A percentile compares a stretch with the other conserved stretches of the same genome.
Evolutionary conservation across 2,113 vertebrate species (phyloP).

Genomic region (Crotalus viridis): DNA sequence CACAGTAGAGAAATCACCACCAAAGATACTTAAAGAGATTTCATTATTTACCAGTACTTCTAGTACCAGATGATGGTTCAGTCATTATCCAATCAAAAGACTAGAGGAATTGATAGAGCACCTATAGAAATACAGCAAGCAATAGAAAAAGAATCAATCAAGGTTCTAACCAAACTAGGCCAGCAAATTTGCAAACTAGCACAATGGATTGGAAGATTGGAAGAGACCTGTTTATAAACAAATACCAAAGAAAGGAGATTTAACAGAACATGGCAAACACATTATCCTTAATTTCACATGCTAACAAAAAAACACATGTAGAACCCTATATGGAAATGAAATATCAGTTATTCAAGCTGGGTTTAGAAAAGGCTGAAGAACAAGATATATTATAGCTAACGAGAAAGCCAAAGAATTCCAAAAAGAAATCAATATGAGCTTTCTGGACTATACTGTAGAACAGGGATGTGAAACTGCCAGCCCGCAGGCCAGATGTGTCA

Average conservation of each 20-base stretch:
- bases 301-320: not conserved
- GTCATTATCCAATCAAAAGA: not conserved
- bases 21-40: not conserved
- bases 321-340: not conserved
- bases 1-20: not conserved
- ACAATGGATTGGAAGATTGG: not conserved
- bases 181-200: not conserved
- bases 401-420: not conserved
- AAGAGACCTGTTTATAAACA: not conserved
- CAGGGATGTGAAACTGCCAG: no score
- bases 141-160: not conserved
- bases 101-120: not conserved
- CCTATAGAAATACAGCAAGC: not conserved
- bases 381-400: not conserved
- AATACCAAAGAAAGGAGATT: not conserved
- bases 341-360: not conserved
- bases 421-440: not conserved
- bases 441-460: not conserved
- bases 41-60: not conserved
- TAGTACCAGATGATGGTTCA: not conserved
- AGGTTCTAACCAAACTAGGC: not conserved
- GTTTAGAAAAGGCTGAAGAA: not conserved
- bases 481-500: no score
- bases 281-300: not conserved
- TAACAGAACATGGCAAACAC: not conserved